Percentiles rank a stretch among this genome's conserved stretches.
These are phyloP conservation scores for Nothocercus nigrocapillus DNA, from an alignment of 2,113 vertebrate genomes.

Conservation along the genomic window DNA sequence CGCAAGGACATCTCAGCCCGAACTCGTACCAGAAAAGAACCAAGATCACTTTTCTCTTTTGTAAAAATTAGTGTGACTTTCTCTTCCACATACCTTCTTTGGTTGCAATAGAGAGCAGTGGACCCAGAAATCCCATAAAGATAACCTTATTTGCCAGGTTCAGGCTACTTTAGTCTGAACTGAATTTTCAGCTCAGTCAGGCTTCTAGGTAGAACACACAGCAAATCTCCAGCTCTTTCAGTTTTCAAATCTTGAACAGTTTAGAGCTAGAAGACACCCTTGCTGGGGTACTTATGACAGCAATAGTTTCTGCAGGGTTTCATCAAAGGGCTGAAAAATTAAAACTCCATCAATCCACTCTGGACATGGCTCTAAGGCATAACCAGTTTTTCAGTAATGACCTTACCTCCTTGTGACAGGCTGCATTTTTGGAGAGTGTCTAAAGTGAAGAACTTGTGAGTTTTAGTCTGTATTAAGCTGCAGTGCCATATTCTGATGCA, in stretches of 20 bases:
- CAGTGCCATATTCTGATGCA: not conserved
- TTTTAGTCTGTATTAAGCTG: not conserved
- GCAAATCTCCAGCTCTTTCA: not conserved
- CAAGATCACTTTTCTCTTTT: not conserved
- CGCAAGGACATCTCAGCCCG: not conserved
- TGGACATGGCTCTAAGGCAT: not conserved
- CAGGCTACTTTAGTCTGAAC: not conserved
- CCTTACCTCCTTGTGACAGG: not conserved
- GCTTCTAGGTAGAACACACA: not conserved
- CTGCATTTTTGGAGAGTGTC: not conserved
- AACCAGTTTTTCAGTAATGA: not conserved
- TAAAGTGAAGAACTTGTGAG: not conserved
- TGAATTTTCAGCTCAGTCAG: not conserved
- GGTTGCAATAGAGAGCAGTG: not conserved
- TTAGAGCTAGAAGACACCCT: not conserved
- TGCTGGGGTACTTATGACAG: rapidly evolving
- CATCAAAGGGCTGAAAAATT: not conserved
- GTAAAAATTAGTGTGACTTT: rapidly evolving
- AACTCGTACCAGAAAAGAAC: not conserved
- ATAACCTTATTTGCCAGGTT: not conserved
- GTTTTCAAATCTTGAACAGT: not conserved
- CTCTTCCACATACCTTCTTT: not conserved
- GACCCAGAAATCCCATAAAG: not conserved
- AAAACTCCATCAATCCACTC: not conserved
- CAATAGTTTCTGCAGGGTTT: not conserved